Evolutionary conservation across 2,113 vertebrate species (phyloP), one percentile per base, ranked within the genome.

Genomic region (Hoplias malabaricus): DNA sequence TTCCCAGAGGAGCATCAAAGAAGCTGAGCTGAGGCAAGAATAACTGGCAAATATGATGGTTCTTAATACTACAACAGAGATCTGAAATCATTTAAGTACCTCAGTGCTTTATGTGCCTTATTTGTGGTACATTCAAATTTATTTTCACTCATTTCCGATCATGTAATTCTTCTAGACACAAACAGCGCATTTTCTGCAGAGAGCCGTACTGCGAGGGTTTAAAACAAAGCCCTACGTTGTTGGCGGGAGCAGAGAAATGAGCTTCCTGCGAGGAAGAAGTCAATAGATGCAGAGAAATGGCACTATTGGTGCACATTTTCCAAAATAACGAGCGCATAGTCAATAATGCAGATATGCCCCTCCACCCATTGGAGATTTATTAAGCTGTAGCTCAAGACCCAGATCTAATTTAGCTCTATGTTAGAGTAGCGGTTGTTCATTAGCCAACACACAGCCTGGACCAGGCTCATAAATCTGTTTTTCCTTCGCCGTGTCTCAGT

Each of bases 291-390:
- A 67, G 57, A 77, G 63, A 21, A 57, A 69, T 50, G 59, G 63
- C 54, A 38, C 54, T 38, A 53, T 71, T 36, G 57, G 65, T 69
- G 72, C 63, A 75, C 70, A 80, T 75, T 74, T 74, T 74, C 77
- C 62, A 77, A 67, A 66, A 77, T 72, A 81, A 81, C 63, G 74
- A 81, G 74, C 50, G 54, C 63, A 25, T 23, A 67, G 73, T 71
- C 79, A 81, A 76, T 81, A 71, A 71, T 56, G 68, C 73, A 77
- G 68, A 76, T 71, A 54, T 56, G 38, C 66, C 63, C 69, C 66
- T 69, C 69, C 62, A 75, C 68, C 73, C 73, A 53, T 68, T 23
- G 21, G 67, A 76, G 46, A 76, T 80, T 77, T 68, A 65, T 73
- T 67, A 76, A 76, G 59, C 56, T 72, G 46, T 48, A 66, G 70